Conservation (phyloP, 2,797 vertebrate genomes). For the Anabacerthia variegaticeps region DNA sequence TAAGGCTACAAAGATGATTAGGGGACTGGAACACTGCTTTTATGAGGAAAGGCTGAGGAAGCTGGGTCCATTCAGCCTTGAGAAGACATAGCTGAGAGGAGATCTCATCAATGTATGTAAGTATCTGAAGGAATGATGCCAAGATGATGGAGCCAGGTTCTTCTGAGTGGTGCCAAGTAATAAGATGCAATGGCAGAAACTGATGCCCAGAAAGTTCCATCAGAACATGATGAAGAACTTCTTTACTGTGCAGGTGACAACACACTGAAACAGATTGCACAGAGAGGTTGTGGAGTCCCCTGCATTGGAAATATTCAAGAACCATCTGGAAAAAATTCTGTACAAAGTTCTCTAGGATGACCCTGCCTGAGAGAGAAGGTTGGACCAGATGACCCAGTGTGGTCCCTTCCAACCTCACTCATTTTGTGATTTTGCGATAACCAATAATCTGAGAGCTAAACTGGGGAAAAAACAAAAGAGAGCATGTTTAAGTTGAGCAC, state of each 20-base stretch:
- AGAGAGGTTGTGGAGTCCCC: neutral
- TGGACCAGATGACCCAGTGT: neutral
- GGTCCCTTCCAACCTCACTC: neutral
- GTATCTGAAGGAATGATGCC: neutral
- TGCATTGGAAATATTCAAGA: neutral
- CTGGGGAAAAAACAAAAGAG: neutral
- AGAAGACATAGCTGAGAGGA: neutral
- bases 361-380: neutral
- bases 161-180: neutral
- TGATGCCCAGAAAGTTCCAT: fast-evolving
- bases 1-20: neutral
- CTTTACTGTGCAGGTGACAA: neutral
- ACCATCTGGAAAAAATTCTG: neutral
- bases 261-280: neutral
- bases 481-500: neutral
- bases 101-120: neutral
- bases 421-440: neutral
- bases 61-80: neutral
- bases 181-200: neutral
- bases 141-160: neutral
- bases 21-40: neutral
- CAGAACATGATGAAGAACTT: neutral
- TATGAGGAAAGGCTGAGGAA: neutral
- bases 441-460: neutral
- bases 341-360: too few species aligned